Evolutionary conservation across 2,113 vertebrate species (phyloP), one percentile per base, ranked within the genome.

Genomic region (Baryphthengus martii): DNA sequence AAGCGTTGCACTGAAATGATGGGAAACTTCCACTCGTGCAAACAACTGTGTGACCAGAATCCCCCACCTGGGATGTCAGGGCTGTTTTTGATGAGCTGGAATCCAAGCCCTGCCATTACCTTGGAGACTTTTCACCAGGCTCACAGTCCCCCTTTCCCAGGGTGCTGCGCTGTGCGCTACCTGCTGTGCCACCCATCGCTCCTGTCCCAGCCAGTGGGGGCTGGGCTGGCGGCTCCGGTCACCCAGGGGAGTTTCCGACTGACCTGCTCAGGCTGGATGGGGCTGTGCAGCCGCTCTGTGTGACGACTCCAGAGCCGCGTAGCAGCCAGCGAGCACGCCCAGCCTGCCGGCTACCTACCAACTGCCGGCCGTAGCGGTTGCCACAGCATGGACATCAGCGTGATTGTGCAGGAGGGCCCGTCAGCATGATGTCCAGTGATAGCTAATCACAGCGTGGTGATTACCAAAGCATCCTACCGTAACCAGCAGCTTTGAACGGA

Each of bases 221-320:
- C 65, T 50, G 56, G 25, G 25, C 45, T 47, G 52, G 39, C 29
- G 2, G 2, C 68, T 85, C 91, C 68, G 82, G 25, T 39, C 12
- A 13, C 55, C 35, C 83, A 47, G 31, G 37, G 45, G 40, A 50
- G 29, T 14, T 40, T 21, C 73, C 75, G 77, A n/a, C 45, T 21
- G 8, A 39, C 12, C 10, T 72, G 67, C 35, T 45, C 28, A 1
- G 3, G 55, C 44, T 33, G 33, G 45, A 7, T 33, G 23, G 3
- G 5, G 4, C 42, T 3, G 0, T 23, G 44, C n/a, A 45, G 78
- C 39, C 1, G 3, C 50, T 13, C 42, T 1, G 3, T 2, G 21
- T 42, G 72, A 21, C 1, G 52, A 31, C 39, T 83, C 17, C 31
- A 4, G 56, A 14, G 45, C 19, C 13, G 5, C 35, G n/a, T 13